Evolutionary conservation across 2,888 invertebrate species (phyloP), one percentile per base, ranked within the genome.

Genomic region (Calliopum simillimum): DNA sequence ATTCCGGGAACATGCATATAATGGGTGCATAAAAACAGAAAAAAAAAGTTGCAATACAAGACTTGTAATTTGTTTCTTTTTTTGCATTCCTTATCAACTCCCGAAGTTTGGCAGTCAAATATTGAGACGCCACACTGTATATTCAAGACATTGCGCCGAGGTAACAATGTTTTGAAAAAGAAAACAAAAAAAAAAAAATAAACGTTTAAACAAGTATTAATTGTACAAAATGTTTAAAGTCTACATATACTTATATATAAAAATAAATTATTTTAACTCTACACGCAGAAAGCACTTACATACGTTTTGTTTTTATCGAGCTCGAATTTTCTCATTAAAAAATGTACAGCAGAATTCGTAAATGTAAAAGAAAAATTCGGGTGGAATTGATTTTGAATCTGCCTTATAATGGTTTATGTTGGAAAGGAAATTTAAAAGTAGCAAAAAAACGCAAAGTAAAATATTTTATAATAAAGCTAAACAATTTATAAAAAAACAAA

Each of bases 161-260:
- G 13, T 59, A 67, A 67, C 49, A 67, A 67, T 59, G 59, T 67
- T 67, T 69, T 62, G 58, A 41, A 69, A 68, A 33, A 51, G 65
- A 44, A 51, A 41, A 68, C 21, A 69, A 33, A 43, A 46, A 61
- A 51, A 44, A 58, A 71, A 63, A 47, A 6, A 66, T n/a, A n/a
- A n/a, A n/a, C n/a, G n/a, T n/a, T n/a, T n/a, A 63, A 49, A 61
- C 65, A 72, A 73, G 69, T 76, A 75, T 75, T 67, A 67, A 69
- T 62, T 71, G 64, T 68, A 71, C 69, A 72, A 69, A 71, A 51
- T 44, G 46, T 72, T 74, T 71, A 70, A 70, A 72, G 69, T n/a
- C n/a, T n/a, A n/a, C n/a, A n/a, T n/a, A n/a, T n/a, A 58, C 63
- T 56, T 69, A 64, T 55, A 64, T 68, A 72, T 68, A 71, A 71